Base-by-base conservation (phyloP, 2,888 invertebrate species). In the Drosophila subquinaria region DNA sequence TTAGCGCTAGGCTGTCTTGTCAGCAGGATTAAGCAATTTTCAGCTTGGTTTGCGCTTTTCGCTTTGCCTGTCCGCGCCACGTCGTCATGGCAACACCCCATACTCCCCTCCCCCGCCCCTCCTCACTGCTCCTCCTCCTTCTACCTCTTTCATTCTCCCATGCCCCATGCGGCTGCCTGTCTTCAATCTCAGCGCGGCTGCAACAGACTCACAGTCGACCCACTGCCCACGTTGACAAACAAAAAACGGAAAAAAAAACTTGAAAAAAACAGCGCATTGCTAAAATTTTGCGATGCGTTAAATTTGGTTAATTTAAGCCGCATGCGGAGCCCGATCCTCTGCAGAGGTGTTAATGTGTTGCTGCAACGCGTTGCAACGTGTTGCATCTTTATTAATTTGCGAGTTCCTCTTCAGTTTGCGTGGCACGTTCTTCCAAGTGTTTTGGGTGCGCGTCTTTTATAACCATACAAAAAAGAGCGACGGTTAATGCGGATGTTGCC, bases 21-120 rank as follows among this genome's bases (percentile, higher is more conserved):
- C 88, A 88, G 88, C 88, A 85, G 86, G 88, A 88, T 86, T 86
- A 88, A 85, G 88, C 88, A 88, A 86, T 86, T 88, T 86, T 86
- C 86, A 86, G 83, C 86, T 74, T 85, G 86, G 86, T 68, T 88
- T 80, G 84, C 78, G 76, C 69, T 76, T 84, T 84, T 55, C 55
- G 79, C 64, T 69, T 53, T 67, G 66, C 76, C 78, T 79, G 78
- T 82, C 76, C 70, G 75, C 75, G 72, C 72, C 79, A 79, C 74
- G 53, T 79, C 79, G 59, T 63, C 60, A 69, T 40, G 61, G 56
- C 67, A 57, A 47, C 76, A 51, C 69, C 69, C 64, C 61, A 47
- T 45, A 11, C 47, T 33, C 42, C 9, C 9, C 30, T 9, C 13
- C 55, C 45, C 55, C 38, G 4, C 13, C 23, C 51, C n/a, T 8